phyloP scores from a whole-genome alignment of 2,888 invertebrate genomes.

The Habrosyne pyritoides region DNA sequence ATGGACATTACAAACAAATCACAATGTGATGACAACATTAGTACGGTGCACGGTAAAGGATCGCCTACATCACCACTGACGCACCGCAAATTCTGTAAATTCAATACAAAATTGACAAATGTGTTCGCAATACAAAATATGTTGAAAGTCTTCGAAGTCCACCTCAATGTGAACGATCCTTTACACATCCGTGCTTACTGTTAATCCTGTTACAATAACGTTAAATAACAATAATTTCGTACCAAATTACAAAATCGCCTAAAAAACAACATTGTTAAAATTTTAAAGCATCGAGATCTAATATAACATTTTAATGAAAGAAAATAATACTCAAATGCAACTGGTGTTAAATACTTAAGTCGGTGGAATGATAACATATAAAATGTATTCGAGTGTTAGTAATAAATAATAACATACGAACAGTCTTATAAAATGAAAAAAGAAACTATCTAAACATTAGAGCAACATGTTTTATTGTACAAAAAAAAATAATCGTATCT shows the following conservation, averaged over 20 bases:
- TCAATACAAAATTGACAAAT: neutral
- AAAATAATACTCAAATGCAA: conserved; percentile 71
- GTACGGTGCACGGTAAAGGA: neutral
- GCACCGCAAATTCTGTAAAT: neutral
- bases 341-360: conserved; percentile 70
- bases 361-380: conserved; percentile 76
- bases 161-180: neutral
- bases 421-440: conserved; percentile 76
- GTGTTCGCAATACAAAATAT: neutral
- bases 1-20: neutral
- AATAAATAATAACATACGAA: conserved; percentile 63
- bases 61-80: neutral
- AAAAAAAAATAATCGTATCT: conserved; percentile 54
- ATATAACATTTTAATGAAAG: conserved; percentile 37
- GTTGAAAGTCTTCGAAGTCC: neutral
- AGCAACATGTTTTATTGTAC: conserved; percentile 55
- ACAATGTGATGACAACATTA: neutral
- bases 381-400: conserved; percentile 68
- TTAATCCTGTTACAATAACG: conserved; percentile 4
- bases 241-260: conserved; percentile 18
- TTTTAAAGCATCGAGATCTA: conserved; percentile 61
- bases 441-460: conserved; percentile 56
- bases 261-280: conserved; percentile 44
- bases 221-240: conserved; percentile 8
- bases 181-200: neutral